Evolutionary conservation across 2,797 vertebrate species (phyloP).

Genomic region (Chloroceryle amazona): DNA sequence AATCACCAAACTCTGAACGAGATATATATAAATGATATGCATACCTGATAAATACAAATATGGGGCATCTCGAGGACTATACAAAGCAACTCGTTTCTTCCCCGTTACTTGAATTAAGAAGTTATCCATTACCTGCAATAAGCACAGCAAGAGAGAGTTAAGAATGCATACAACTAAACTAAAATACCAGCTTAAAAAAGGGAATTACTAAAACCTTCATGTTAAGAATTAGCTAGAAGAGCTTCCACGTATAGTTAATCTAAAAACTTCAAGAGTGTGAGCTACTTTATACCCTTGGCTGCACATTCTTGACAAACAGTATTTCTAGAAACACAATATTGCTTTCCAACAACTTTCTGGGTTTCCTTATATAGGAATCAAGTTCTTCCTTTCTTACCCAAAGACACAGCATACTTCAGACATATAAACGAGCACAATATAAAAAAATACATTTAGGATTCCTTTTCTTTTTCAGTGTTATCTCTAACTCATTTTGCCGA

Average conservation of each 20-base stretch:
- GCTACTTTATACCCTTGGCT: neutral
- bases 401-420: neutral
- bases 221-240: neutral
- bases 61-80: slow-evolving; percentile 91
- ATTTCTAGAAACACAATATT: neutral
- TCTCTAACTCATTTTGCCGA: neutral
- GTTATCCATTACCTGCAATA: slow-evolving; percentile 95
- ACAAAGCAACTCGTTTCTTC: slow-evolving; percentile 90
- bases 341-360: neutral
- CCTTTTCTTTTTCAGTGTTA: neutral
- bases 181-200: neutral
- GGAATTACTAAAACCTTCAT: neutral
- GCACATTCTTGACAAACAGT: neutral
- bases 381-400: neutral
- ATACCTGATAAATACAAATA: slow-evolving; percentile 93
- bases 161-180: neutral
- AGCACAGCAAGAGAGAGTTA: neutral
- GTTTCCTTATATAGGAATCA: neutral
- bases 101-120: slow-evolving; percentile 95
- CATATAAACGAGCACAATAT: neutral
- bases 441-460: neutral
- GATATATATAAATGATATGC: neutral
- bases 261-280: neutral
- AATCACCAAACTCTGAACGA: neutral
- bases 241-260: neutral